phyloP scores from a whole-genome alignment of 2,113 vertebrate species.

The Nycticryphes semicollaris region DNA sequence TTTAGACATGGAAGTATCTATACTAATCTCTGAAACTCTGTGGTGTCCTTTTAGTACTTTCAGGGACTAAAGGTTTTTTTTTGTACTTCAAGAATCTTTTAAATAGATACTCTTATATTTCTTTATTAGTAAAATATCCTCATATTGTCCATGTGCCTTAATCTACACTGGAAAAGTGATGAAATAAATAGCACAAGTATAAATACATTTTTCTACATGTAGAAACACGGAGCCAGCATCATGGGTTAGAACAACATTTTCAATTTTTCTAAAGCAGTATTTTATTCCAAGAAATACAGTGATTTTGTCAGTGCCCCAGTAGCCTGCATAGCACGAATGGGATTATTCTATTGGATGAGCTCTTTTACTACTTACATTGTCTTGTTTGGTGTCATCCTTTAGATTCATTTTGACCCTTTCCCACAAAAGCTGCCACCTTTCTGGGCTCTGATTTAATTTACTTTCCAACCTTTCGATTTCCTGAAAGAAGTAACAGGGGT shows the following conservation, averaged over 20 bases:
- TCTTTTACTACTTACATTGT: constrained; percentile 79
- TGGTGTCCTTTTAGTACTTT: background rate
- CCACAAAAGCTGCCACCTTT: constrained; percentile 92
- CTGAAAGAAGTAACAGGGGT: constrained; percentile 72
- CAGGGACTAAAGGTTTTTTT: background rate
- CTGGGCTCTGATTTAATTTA: constrained; percentile 86
- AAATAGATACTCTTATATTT: background rate
- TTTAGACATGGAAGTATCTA: background rate
- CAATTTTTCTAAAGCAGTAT: background rate
- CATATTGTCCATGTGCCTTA: background rate
- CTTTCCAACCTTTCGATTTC: constrained; percentile 92
- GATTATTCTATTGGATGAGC: background rate
- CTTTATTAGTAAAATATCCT: background rate
- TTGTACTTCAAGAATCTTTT: background rate
- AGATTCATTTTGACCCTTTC: constrained; percentile 86
- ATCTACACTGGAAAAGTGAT: background rate
- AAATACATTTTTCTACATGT: background rate
- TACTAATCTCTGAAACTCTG: background rate
- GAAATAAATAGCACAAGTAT: background rate
- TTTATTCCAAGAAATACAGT: constrained; percentile 21
- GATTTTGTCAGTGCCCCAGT: background rate
- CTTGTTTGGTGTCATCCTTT: constrained; percentile 87
- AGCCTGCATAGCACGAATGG: background rate
- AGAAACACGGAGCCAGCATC: background rate
- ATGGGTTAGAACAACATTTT: background rate